Conservation (phyloP, 1,140 invertebrate species). For the Phenacoccus solenopsis region DNA sequence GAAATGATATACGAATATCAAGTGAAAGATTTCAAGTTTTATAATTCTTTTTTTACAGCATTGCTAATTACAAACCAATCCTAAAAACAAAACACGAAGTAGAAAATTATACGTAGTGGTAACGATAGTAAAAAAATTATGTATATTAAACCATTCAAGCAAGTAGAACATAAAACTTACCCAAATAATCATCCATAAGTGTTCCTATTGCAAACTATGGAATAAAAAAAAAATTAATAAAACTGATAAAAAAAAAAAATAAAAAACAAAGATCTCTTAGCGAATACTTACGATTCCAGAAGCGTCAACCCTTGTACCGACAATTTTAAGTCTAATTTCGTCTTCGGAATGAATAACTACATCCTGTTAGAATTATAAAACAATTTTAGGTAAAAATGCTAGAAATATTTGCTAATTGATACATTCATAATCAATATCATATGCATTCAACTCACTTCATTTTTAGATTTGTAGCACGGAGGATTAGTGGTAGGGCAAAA, state of each 20-base stretch:
- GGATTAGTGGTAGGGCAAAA: conserved; percentile 97
- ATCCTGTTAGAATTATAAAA: conserved; percentile 45
- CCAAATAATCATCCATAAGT: conserved; percentile 94
- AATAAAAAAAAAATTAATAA: conserved; percentile 27
- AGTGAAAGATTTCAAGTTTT: no score
- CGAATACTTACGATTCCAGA: conserved; percentile 63
- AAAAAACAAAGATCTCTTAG: conserved; percentile 17
- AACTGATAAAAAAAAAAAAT: conserved; percentile 18
- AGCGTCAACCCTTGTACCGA: conserved; percentile 95
- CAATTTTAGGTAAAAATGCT: no score
- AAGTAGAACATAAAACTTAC: conserved; percentile 33
- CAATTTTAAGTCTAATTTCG: conserved; percentile 95
- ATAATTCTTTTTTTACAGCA: not conserved
- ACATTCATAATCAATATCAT: no score
- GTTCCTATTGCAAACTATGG: conserved; percentile 98
- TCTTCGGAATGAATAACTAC: conserved; percentile 95
- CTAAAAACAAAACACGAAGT: not conserved
- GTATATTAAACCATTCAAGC: no score
- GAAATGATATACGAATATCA: no score
- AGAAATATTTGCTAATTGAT: conserved; percentile 5
- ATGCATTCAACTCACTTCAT: conserved; percentile 53
- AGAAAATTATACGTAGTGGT: not conserved
- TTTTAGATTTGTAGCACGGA: conserved; percentile 96
- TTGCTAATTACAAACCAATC: not conserved
- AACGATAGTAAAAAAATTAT: no score